These are phyloP conservation scores for Nasonia giraulti DNA, from an alignment of 1,140 invertebrate genomes.

Conservation along the genomic window DNA sequence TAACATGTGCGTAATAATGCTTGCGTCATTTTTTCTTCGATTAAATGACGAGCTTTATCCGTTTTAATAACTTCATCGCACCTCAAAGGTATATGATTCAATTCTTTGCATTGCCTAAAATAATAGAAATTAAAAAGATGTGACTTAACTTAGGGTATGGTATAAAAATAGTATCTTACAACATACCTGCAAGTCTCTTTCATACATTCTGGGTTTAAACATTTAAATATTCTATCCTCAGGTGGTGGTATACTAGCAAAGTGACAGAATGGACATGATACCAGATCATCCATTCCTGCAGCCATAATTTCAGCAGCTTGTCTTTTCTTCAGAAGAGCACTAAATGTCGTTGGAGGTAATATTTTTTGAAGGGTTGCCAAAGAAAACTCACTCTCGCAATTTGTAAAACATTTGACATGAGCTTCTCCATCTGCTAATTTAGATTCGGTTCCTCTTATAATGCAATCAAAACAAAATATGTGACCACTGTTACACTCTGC, in stretches of 20 bases:
- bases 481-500: constrained; percentile 76
- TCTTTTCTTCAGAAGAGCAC: constrained; percentile 73
- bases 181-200: constrained; percentile 78
- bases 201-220: constrained; percentile 79
- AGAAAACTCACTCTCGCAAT: constrained; percentile 72
- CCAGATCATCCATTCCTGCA: constrained; percentile 78
- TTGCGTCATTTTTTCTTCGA: constrained; percentile 81
- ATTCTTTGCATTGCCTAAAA: constrained; percentile 76
- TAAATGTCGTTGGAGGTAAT: constrained; percentile 75
- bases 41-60: constrained; percentile 74
- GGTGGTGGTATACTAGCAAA: constrained; percentile 78
- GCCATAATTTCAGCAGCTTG: constrained; percentile 78
- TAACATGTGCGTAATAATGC: constrained; percentile 80
- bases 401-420: constrained; percentile 73
- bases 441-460: constrained; percentile 72
- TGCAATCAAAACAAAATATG: constrained; percentile 78
- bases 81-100: constrained; percentile 78
- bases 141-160: constrained; percentile 21
- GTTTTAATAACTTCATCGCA: constrained; percentile 79
- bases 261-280: constrained; percentile 80
- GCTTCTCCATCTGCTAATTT: constrained; percentile 75
- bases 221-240: constrained; percentile 79
- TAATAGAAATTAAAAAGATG: constrained; percentile 18
- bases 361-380: constrained; percentile 73
- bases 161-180: not conserved